Evolutionary conservation across 2,797 vertebrate species (phyloP).

Genomic region (Avahi laniger): DNA sequence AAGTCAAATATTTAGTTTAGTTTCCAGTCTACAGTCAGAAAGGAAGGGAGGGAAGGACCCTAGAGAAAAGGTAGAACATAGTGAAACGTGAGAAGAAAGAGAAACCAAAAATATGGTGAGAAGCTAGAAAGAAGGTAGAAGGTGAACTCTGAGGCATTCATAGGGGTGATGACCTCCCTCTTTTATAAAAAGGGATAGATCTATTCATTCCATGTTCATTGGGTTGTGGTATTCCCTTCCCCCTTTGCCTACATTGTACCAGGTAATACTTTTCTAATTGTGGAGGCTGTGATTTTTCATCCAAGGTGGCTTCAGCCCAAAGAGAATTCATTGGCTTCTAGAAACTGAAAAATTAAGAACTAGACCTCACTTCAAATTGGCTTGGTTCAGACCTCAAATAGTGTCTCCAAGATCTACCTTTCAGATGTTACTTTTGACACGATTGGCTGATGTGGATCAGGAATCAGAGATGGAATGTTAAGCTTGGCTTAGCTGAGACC

Average conservation of each 20-base stretch:
- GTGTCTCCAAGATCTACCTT: neutral
- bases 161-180: neutral
- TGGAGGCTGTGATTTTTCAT: neutral
- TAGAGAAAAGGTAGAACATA: neutral
- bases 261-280: neutral
- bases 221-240: neutral
- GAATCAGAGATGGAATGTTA: neutral
- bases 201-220: neutral
- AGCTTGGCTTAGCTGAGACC: neutral
- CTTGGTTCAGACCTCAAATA: neutral
- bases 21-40: neutral
- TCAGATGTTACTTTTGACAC: neutral
- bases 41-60: neutral
- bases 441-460: neutral
- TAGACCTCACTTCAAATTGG: neutral
- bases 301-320: neutral
- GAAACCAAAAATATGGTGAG: neutral
- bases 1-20: neutral
- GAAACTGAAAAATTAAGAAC: neutral
- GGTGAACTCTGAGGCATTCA: neutral
- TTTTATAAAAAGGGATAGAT: neutral
- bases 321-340: neutral
- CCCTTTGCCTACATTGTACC: neutral
- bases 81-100: neutral
- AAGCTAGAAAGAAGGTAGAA: neutral